Evolutionary conservation across 2,113 vertebrate species (phyloP).

Genomic region (Oreochromis niloticus): DNA sequence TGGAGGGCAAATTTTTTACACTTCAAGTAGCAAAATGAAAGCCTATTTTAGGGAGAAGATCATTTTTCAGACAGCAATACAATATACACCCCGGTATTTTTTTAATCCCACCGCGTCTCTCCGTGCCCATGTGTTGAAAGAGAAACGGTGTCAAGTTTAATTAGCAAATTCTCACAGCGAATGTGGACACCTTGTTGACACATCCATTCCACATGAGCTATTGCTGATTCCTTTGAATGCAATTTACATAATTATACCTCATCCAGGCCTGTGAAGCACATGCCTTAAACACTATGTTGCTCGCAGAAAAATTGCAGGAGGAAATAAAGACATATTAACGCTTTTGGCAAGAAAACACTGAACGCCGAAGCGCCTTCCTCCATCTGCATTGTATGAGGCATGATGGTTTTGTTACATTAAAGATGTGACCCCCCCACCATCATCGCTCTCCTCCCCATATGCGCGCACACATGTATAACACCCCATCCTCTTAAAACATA

Average conservation of each 20-base stretch:
- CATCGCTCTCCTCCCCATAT: not conserved
- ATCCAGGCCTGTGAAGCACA: constrained; percentile 55
- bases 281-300: constrained; percentile 53
- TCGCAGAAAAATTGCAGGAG: constrained; percentile 50
- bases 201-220: constrained; percentile 72
- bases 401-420: constrained; percentile 30
- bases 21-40: constrained; percentile 42
- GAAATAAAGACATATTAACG: constrained; percentile 67
- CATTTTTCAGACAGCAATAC: constrained; percentile 38
- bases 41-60: constrained; percentile 40
- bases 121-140: constrained; percentile 42
- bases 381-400: constrained; percentile 70
- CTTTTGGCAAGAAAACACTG: constrained; percentile 49
- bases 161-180: constrained; percentile 67
- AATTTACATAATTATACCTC: constrained; percentile 82
- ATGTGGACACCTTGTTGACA: constrained; percentile 71
- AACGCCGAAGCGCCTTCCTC: constrained; percentile 58
- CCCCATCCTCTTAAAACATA: constrained; percentile 21
- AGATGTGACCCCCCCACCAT: constrained; percentile 16
- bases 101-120: constrained; percentile 32
- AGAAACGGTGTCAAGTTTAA: constrained; percentile 68
- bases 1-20: constrained; percentile 26
- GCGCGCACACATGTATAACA: not conserved
- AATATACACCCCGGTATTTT: constrained; percentile 37
- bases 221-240: constrained; percentile 71